Conservation (phyloP, 2,113 vertebrate genomes). For the Ancistrus triradiatus region DNA sequence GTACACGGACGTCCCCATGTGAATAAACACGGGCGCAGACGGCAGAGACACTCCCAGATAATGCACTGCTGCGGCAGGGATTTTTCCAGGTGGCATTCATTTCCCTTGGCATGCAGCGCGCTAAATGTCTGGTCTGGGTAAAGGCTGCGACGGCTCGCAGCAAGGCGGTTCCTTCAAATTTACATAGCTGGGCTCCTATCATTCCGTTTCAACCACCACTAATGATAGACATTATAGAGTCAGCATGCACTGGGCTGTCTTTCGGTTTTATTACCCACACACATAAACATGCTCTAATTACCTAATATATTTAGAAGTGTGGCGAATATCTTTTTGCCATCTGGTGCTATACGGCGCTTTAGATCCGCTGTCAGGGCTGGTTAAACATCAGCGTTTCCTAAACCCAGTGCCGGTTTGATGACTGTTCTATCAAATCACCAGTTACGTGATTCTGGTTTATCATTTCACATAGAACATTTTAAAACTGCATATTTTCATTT, state of each 20-base stretch:
- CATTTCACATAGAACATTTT: no score
- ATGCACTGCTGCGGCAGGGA: no score
- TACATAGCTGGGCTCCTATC: conserved; percentile 56
- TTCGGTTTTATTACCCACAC: neutral
- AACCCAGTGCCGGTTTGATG: no score
- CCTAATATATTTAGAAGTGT: no score
- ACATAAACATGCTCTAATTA: neutral
- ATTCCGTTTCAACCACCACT: conserved; percentile 45
- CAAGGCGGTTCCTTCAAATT: conserved; percentile 51
- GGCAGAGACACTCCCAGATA: conserved; percentile 1
- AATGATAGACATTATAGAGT: conserved; percentile 46
- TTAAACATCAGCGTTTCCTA: no score
- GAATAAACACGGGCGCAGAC: no score
- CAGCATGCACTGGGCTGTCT: conserved; percentile 39
- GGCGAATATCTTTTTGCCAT: conserved; percentile 40
- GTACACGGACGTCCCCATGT: neutral
- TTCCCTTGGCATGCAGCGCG: conserved; percentile 39
- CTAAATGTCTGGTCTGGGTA: conserved; percentile 41
- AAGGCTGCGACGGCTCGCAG: conserved; percentile 52
- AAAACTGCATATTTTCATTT: no score
- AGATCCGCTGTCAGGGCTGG: neutral
- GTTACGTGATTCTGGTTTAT: no score
- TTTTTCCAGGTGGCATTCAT: conserved; percentile 46
- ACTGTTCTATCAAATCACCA: no score
- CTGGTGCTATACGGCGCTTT: neutral